Percentiles rank a stretch among this genome's conserved stretches.
Evolutionary conservation across 1,140 invertebrate species (phyloP).

Genomic region (Brachionus rotundiformis): DNA sequence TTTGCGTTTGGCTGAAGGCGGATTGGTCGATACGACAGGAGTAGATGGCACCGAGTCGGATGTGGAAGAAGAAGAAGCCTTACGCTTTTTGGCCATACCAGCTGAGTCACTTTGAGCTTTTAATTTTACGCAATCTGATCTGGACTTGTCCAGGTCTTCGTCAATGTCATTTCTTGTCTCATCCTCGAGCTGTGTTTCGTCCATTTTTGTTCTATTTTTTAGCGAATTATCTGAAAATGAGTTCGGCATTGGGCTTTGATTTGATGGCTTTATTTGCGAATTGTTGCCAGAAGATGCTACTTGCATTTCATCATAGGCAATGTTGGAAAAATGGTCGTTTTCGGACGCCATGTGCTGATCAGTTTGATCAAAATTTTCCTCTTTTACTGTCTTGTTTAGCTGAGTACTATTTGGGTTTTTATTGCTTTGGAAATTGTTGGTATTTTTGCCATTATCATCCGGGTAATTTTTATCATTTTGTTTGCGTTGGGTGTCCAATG

Average conservation of each 20-base stretch:
- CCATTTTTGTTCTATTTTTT: neutral
- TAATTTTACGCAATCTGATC: neutral
- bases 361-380: neutral
- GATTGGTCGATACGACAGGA: neutral
- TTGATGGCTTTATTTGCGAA: neutral
- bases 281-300: neutral
- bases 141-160: neutral
- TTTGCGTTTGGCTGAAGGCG: conserved; percentile 32
- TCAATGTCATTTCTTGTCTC: neutral
- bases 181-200: neutral
- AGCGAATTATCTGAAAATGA: neutral
- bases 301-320: neutral
- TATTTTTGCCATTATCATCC: conserved; percentile 29
- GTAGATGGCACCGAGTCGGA: neutral
- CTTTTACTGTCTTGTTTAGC: neutral
- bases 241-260: neutral
- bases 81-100: neutral
- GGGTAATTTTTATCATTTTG: neutral
- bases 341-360: conserved; percentile 8
- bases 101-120: neutral
- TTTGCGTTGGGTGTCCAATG: neutral
- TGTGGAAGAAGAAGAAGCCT: neutral
- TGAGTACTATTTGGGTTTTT: conserved; percentile 2
- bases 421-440: too few relatives aligned
- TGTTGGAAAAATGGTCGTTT: neutral